phyloP scores from a whole-genome alignment of 2,797 vertebrate genomes.

The Sebastes variabilis region DNA sequence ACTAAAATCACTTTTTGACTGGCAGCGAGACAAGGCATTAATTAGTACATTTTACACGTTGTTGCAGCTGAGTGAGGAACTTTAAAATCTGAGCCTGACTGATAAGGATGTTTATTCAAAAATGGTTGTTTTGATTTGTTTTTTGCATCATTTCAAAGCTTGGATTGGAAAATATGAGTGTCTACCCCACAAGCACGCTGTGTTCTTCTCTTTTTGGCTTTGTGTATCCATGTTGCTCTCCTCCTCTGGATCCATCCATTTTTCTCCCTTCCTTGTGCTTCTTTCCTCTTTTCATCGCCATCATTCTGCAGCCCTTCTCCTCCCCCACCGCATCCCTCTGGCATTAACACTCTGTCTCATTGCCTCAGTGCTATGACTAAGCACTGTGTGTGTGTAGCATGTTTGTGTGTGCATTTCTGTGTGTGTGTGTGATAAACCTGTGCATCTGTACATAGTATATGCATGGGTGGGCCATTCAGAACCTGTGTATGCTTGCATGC shows the following conservation, averaged over 20 bases:
- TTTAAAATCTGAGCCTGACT: slow-evolving; percentile 9
- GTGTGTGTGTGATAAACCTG: slow-evolving; percentile 13
- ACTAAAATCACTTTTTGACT: background rate
- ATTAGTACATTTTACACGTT: slow-evolving; percentile 8
- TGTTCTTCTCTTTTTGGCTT: background rate
- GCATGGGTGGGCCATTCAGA: slow-evolving; percentile 9
- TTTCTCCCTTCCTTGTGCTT: slow-evolving; percentile 21
- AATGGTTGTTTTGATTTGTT: slow-evolving; percentile 7
- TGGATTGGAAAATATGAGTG: background rate
- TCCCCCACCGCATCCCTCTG: slow-evolving; percentile 46
- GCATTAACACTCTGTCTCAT: slow-evolving; percentile 69
- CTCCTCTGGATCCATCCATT: slow-evolving; percentile 5
- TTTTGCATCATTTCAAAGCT: background rate
- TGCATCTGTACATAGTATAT: background rate
- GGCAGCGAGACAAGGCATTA: background rate
- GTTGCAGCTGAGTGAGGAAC: background rate
- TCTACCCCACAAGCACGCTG: background rate
- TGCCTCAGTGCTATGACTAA: slow-evolving; percentile 77
- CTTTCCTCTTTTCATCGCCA: slow-evolving; percentile 48
- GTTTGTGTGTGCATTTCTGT: background rate
- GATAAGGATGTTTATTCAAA: background rate
- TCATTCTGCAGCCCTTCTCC: slow-evolving; percentile 53
- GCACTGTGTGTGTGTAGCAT: slow-evolving; percentile 52
- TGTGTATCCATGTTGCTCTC: slow-evolving; percentile 6
- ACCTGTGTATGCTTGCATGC: slow-evolving; percentile 26